phyloP scores from a whole-genome alignment of 2,888 invertebrate genomes.

The Ctena decussata region DNA sequence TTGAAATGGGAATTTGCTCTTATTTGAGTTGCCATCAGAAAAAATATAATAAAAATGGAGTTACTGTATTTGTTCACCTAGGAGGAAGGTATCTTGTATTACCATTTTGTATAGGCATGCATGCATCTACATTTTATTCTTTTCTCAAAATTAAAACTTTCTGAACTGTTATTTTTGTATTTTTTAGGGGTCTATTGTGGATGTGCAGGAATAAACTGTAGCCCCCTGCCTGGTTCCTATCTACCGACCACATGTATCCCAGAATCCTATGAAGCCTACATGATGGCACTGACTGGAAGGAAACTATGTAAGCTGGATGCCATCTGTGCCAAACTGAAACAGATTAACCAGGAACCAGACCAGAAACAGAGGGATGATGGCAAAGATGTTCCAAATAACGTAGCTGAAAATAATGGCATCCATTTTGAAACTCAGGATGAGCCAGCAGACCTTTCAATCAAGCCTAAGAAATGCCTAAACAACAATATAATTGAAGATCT shows the following conservation, averaged over 20 bases:
- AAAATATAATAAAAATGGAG: no score
- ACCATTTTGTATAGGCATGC: no score
- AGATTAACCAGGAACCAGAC: conserved; percentile 39
- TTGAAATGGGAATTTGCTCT: no score
- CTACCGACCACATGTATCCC: not conserved
- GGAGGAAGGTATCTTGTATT: no score
- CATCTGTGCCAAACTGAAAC: conserved; percentile 84
- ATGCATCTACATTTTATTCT: no score
- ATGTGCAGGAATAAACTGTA: not conserved
- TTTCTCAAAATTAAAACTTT: no score
- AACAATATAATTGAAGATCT: conserved; percentile 62
- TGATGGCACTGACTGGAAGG: conserved; percentile 65
- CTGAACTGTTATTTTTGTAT: not conserved
- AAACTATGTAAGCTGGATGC: conserved; percentile 83
- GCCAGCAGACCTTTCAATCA: conserved; percentile 41
- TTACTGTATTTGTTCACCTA: no score
- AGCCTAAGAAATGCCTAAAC: conserved; percentile 55
- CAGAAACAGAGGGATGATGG: conserved; percentile 6
- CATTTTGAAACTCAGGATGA: conserved; percentile 8
- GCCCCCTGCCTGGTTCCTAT: not conserved
- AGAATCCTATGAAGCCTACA: conserved; percentile 15
- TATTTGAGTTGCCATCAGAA: no score
- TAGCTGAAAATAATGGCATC: conserved; percentile 11
- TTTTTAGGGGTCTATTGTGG: not conserved
- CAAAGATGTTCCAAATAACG: not conserved